Conservation (phyloP, 2,888 invertebrate genomes). For the Flexamia atlantica region DNA sequence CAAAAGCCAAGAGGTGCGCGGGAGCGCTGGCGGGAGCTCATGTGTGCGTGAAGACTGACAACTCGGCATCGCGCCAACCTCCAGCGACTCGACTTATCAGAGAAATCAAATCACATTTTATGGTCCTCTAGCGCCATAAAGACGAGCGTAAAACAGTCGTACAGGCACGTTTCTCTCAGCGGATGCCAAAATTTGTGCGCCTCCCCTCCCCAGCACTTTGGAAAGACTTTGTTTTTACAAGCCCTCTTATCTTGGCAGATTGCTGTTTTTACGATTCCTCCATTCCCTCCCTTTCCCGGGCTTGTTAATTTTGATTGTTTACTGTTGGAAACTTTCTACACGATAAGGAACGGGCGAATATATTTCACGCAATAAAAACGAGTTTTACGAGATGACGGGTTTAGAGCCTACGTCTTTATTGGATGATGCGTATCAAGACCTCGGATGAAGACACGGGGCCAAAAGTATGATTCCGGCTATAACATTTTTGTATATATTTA, state of each 20-base stretch:
- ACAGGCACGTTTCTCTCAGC: constrained; percentile 27
- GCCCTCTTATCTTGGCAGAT: constrained; percentile 28
- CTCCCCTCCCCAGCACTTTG: neutral
- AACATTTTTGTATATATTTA: too few species aligned
- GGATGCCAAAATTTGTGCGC: constrained; percentile 38
- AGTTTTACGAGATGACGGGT: neutral
- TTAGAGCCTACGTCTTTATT: neutral
- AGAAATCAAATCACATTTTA: constrained; percentile 44
- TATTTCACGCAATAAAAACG: neutral
- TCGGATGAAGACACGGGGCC: too few species aligned
- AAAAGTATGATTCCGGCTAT: too few species aligned
- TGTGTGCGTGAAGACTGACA: neutral
- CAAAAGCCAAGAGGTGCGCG: neutral
- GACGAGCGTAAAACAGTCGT: constrained; percentile 44
- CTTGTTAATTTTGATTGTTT: constrained; percentile 38
- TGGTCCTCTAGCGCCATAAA: constrained; percentile 12
- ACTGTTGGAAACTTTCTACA: constrained; percentile 11
- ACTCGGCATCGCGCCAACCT: neutral
- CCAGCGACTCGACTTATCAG: constrained; percentile 27
- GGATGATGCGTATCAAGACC: too few species aligned
- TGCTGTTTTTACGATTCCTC: constrained; percentile 21
- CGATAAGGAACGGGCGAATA: neutral
- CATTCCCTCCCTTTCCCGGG: neutral
- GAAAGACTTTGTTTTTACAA: constrained; percentile 8
- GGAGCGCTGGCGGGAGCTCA: neutral